Base-by-base conservation (phyloP, 1,140 invertebrate species). In the Hypothenemus hampei region DNA sequence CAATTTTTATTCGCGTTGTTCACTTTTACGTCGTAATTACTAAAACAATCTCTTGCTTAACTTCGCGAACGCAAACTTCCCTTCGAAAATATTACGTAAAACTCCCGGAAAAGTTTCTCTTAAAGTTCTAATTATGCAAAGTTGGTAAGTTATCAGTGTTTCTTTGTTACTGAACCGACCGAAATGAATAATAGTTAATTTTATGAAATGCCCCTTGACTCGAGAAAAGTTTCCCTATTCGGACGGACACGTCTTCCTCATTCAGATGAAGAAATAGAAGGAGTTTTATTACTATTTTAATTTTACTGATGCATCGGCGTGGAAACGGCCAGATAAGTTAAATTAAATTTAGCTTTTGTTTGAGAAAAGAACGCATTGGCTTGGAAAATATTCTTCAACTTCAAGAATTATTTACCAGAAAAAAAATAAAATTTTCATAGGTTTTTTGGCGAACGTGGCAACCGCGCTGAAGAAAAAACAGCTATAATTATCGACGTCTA, bases 271-370 rank as follows among this genome's bases (percentile, higher is more conserved):
- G n/a, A n/a, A n/a, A n/a, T n/a, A n/a, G n/a, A n/a, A n/a, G n/a
- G n/a, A 41, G 44, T 57, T 57, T 50, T 64, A 64, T 66, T 66
- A 60, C 63, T 64, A 60, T 65, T 65, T 65, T 60, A 65, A 65
- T 65, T 64, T 62, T 44, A 50, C 3, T 29, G 56, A 57, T 41
- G 60, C 64, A 58, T 19, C 58, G 57, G 58, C 43, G 52, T 64
- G 64, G 59, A 64, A 65, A 57, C 43, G 47, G 43, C n/a, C 48
- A 52, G 64, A 65, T 65, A 64, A 65, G 51, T 55, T 39, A 53
- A 62, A 60, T 60, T 59, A 52, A 36, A 60, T 58, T 57, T 21
- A 57, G n/a, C n/a, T n/a, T n/a, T n/a, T n/a, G n/a, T n/a, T n/a
- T n/a, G n/a, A n/a, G n/a, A n/a, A n/a, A n/a, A n/a, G n/a, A n/a